These are phyloP conservation scores for Podarcis siculus DNA, from an alignment of 2,797 vertebrate species.

Conservation along the genomic window DNA sequence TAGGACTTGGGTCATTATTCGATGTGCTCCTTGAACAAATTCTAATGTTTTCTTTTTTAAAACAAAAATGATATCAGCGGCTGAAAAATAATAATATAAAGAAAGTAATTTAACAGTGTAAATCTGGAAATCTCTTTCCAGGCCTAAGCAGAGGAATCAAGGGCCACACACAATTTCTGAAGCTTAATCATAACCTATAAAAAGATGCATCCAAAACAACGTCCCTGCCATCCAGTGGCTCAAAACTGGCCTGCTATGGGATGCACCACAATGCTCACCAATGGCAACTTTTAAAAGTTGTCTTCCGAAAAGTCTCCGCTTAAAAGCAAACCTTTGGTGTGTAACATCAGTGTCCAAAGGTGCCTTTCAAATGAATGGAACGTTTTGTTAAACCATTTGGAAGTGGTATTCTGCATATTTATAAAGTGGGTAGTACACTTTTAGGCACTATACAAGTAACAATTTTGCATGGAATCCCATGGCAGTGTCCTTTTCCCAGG, in stretches of 20 bases:
- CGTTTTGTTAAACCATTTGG: slow-evolving; percentile 12
- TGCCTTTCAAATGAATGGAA: not conserved
- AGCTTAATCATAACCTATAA: slow-evolving; percentile 18
- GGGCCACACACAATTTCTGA: not conserved
- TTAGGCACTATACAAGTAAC: not conserved
- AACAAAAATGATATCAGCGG: not conserved
- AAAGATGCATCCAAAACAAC: slow-evolving; percentile 26
- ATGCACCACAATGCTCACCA: not conserved
- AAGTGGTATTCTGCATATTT: not conserved
- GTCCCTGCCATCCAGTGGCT: slow-evolving; percentile 3
- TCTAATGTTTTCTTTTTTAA: not conserved
- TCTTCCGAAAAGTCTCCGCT: slow-evolving; percentile 15
- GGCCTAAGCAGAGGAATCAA: slow-evolving; percentile 33
- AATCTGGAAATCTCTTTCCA: slow-evolving; percentile 23
- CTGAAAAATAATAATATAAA: slow-evolving; percentile 2
- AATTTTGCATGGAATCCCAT: not conserved
- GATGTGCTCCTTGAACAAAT: not conserved
- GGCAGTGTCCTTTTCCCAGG: not conserved
- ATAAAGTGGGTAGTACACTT: not conserved
- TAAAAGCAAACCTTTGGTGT: slow-evolving; percentile 22
- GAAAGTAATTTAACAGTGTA: not conserved
- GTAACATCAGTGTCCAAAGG: not conserved
- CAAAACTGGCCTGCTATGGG: not conserved
- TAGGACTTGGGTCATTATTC: slow-evolving; percentile 11
- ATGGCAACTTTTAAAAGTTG: slow-evolving; percentile 20